Evolutionary conservation across 2,888 invertebrate species (phyloP), one percentile per base, ranked within the genome.

Genomic region (Patella ulyssiponensis): DNA sequence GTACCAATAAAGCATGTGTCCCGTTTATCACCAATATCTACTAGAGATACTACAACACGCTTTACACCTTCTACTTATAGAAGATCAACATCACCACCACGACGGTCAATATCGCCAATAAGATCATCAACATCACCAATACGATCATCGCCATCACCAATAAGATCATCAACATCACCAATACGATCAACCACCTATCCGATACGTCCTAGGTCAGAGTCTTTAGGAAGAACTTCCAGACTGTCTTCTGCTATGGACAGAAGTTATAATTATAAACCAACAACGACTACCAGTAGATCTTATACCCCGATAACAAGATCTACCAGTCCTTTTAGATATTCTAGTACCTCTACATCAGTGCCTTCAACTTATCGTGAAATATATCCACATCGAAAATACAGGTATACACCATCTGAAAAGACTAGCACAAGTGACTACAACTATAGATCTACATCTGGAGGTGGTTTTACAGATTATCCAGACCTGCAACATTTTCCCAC

Each of bases 351-450:
- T 64, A 44, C 84, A 15, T 27, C 77, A 15, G 77, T 83, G 15
- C 79, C 81, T n/a, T 82, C 84, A 58, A 81, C 75, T 15, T 82
- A 83, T 74, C 80, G 85, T 77, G 87, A 88, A 78, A 88, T 88
- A 20, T 88, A 88, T 74, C 88, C 88, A 20, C 88, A 88, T 79
- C 80, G 87, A 70, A 85, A 85, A 69, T 81, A 83, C 70, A 81
- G 81, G 52, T 83, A 69, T 7, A 51, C 64, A 3, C 11, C 64
- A 1, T 20, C 20, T 23, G 11, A 15, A 64, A 64, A 23, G 11
- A 64, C 20, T 23, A 64, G 64, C 64, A 11, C 64, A 4, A 17
- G 58, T 64, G 70, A 64, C 56, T 20, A 33, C 12, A 54, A 74
- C 33, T 17, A n/a, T 33, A 44, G 74, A 23, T 27, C 71, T 33